These are phyloP conservation scores for Aphelenchoides fujianensis DNA, from an alignment of 1,140 invertebrate species.

Conservation along the genomic window DNA sequence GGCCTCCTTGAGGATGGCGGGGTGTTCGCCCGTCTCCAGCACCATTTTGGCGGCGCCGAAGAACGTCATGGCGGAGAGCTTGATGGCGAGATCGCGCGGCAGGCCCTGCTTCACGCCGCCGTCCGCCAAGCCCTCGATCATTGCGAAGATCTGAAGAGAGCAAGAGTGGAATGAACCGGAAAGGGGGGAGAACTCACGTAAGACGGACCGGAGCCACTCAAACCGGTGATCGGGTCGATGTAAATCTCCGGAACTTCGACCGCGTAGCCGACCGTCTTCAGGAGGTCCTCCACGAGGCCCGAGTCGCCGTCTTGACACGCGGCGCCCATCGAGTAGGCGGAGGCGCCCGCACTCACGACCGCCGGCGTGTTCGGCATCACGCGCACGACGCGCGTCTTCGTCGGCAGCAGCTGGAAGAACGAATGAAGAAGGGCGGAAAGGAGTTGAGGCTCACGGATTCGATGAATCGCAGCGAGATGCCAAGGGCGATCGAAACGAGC, in stretches of 20 bases:
- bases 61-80: conserved; percentile 83
- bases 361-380: conserved; percentile 94
- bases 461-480: conserved; percentile 75
- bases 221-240: conserved; percentile 84
- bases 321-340: conserved; percentile 73
- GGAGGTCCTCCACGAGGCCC: conserved; percentile 72
- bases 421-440: conserved; percentile 9
- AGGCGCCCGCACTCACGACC: conserved; percentile 77
- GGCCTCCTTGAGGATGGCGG: conserved; percentile 80
- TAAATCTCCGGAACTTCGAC: conserved; percentile 81
- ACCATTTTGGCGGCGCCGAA: conserved; percentile 87
- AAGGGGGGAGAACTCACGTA: conserved; percentile 71
- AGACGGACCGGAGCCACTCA: conserved; percentile 90
- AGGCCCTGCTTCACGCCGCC: conserved; percentile 87
- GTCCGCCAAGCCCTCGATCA: conserved; percentile 85
- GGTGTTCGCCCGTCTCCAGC: conserved; percentile 73
- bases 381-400: conserved; percentile 73
- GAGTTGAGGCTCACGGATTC: conserved; percentile 76
- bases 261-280: conserved; percentile 80
- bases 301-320: conserved; percentile 69
- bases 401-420: conserved; percentile 66
- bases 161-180: conserved; percentile 1
- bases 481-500: conserved; percentile 86
- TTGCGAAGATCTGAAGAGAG: conserved; percentile 73
- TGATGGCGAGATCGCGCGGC: conserved; percentile 75